Conservation (phyloP, 2,888 invertebrate species). For the Tenthredo distinguenda region DNA sequence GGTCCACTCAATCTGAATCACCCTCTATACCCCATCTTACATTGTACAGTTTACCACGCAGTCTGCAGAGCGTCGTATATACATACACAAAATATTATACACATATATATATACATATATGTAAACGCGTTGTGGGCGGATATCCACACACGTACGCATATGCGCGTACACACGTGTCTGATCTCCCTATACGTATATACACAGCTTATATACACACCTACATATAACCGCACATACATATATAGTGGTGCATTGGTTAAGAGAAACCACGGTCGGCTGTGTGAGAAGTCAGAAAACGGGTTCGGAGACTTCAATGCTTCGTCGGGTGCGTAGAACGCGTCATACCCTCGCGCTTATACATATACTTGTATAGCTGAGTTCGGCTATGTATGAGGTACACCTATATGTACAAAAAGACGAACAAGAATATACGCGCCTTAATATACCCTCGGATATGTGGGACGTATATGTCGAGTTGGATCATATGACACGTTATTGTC, state of each 20-base stretch:
- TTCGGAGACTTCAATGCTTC: conserved; percentile 48
- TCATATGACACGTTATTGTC: neutral
- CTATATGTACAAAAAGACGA: neutral
- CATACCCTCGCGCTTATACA: neutral
- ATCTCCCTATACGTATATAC: neutral
- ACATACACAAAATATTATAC: neutral
- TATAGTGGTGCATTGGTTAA: conserved; percentile 21
- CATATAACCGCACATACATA: neutral
- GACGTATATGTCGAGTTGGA: neutral
- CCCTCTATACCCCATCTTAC: neutral
- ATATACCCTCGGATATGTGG: neutral
- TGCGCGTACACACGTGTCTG: neutral
- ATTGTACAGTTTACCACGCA: neutral
- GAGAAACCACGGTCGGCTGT: conserved; percentile 27
- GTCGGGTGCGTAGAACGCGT: conserved; percentile 45
- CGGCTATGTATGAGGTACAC: neutral
- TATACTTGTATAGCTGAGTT: neutral
- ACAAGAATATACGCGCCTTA: neutral
- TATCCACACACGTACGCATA: neutral
- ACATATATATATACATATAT: neutral
- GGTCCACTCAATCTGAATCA: neutral
- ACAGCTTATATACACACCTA: neutral
- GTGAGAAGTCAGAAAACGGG: conserved; percentile 49
- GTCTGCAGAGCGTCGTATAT: neutral
- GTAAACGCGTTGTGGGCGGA: neutral